A percentile compares a stretch with the other conserved stretches of the same genome.
phyloP scores from a whole-genome alignment of 2,888 invertebrate genomes.

The Linnaemya tessellans region DNA sequence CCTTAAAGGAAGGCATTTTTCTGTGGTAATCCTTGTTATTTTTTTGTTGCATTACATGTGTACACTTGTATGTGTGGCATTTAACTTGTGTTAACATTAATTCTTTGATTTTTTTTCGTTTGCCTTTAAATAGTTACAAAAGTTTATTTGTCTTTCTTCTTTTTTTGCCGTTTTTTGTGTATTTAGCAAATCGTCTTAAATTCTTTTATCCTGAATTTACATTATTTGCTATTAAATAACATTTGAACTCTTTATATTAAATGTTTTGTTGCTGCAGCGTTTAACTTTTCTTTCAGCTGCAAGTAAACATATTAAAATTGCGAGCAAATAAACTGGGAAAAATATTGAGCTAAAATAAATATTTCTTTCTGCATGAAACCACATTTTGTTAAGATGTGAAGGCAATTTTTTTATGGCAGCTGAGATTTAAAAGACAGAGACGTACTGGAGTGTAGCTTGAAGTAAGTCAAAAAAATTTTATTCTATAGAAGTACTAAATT shows the following conservation, averaged over 20 bases:
- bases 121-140: neutral
- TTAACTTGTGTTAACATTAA: slow-evolving; percentile 11
- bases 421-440: neutral
- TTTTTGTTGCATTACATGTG: neutral
- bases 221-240: slow-evolving; percentile 63
- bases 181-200: slow-evolving; percentile 61
- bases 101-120: slow-evolving; percentile 1
- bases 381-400: neutral
- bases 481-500: too few relatives aligned
- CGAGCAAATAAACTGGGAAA: neutral
- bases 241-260: slow-evolving; percentile 34
- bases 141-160: slow-evolving; percentile 11
- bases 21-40: neutral
- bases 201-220: slow-evolving; percentile 59
- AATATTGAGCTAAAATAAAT: slow-evolving; percentile 31
- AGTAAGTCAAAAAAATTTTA: too few relatives aligned
- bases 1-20: neutral
- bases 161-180: slow-evolving; percentile 19
- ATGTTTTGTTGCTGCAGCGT: slow-evolving; percentile 4
- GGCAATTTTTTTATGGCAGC: neutral
- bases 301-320: slow-evolving; percentile 55
- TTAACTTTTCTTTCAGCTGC: slow-evolving; percentile 27
- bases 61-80: neutral
- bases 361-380: neutral
- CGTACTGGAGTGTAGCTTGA: neutral